Base-by-base conservation (phyloP, 2,888 invertebrate genomes). In the Drosophila neonasuta region DNA sequence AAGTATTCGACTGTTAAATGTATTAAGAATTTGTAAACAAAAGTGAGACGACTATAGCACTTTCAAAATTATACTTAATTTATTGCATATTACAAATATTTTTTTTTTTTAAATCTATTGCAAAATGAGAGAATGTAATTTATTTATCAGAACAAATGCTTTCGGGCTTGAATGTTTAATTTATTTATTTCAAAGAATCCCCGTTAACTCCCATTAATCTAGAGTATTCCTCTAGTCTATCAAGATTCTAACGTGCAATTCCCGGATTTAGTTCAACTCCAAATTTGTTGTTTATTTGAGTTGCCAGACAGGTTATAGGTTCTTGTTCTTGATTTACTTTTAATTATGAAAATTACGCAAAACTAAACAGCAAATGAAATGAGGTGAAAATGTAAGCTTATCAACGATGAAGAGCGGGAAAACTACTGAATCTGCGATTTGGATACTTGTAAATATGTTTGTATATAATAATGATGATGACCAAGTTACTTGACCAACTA, bases 251-350 rank as follows among this genome's bases (percentile, higher is more conserved):
- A 0, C 0, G n/a, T 24, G 8, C 2, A 1, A 2, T 20, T 11
- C 6, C 48, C 29, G 11, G 41, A 29, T 49, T 55, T 65, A 30
- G 24, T 32, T 57, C 45, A 45, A 48, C 48, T 61, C 8, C 0
- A 30, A 63, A 71, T 71, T 79, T 29, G 24, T 42, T 48, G 41
- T 5, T 36, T 58, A 17, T 34, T 61, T 44, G 11, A 24, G 17
- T 29, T 61, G 39, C 61, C 58, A 71, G 71, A 74, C 77, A 77
- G 39, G 48, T 59, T 79, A 78, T 69, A 56, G 57, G 57, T 60
- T 67, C 24, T 69, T 70, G 79, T 76, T 71, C 85, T 81, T 84
- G 87, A 86, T 80, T 86, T 81, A 54, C 59, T 84, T 87, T 81
- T 80, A 84, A 86, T 80, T 75, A 62, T 54, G 50, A 64, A 62